Base-by-base conservation (phyloP, 2,888 invertebrate genomes). In the Pristionchus exspectatus region DNA sequence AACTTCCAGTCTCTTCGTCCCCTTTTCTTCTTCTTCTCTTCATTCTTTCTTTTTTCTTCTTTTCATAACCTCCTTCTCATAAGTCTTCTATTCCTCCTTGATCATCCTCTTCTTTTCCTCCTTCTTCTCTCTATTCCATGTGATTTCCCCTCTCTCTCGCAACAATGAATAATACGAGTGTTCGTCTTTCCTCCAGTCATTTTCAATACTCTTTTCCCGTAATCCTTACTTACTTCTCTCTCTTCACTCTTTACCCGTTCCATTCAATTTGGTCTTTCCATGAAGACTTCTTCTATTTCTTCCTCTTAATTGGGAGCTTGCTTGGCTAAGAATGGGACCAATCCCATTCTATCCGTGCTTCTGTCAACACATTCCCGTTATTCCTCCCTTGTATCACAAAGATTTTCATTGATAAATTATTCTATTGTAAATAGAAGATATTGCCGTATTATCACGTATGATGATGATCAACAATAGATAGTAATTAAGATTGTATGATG, bases 11-110 rank as follows among this genome's bases (percentile, higher is more conserved):
- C 44, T n/a, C 21, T 69, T 30, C 59, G 30, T 84, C 56, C 27
- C 50, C 18, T 84, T 33, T 50, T 56, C 83, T 56, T 84, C 77
- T 74, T 74, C 18, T 18, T 21, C 74, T 33, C 77, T 77, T 27
- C 84, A 84, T 84, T 87, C n/a, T 77, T 77, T 59, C 63, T n/a
- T 56, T 30, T 30, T 56, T 50, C 84, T 59, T 50, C 56, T 54
- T 2, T 27, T 56, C 85, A 56, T 85, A 85, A 59, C 59, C 84
- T 21, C 27, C 84, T 84, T 84, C 84, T 27, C 85, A 50, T 27
- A 9, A 54, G 30, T 81, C 81, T 16, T 50, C 81, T 44, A 44
- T 44, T 54, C 50, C 30, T 50, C 50, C 38, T 38, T 44, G 33
- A 81, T 50, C 38, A 24, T 50, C 81, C 38, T 77, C 21, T 30